Percentiles rank a stretch among this genome's conserved stretches.
Conservation (phyloP, 2,797 vertebrate genomes). For the Emys orbicularis region DNA sequence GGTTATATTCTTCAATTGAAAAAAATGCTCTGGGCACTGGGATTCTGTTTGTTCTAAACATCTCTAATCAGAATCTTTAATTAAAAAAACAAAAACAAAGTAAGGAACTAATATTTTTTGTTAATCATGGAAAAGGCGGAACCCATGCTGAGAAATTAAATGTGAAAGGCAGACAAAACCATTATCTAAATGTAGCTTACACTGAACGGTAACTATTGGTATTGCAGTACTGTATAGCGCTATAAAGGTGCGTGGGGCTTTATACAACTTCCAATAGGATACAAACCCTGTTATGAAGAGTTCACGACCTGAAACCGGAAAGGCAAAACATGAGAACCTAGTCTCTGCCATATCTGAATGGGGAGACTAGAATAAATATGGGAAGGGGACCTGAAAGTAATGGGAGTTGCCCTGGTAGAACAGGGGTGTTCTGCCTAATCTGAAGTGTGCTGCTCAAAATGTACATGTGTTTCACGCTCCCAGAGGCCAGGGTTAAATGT, state of each 20-base stretch:
- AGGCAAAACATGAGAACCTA: neutral
- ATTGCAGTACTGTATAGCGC: neutral
- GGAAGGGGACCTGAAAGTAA: neutral
- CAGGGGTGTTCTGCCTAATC: neutral
- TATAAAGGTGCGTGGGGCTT: neutral
- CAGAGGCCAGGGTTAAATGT: accelerated
- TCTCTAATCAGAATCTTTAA: neutral
- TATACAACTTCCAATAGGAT: neutral
- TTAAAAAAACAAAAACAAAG: too few species aligned
- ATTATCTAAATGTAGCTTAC: neutral
- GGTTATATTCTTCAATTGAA: neutral
- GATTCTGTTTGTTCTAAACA: neutral
- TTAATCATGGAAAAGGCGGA: neutral
- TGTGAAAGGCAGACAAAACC: conserved; percentile 10
- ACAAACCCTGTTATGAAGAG: neutral
- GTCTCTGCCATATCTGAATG: neutral
- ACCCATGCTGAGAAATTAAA: neutral
- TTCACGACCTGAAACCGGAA: neutral
- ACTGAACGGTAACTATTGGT: accelerated
- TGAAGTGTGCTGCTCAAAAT: neutral
- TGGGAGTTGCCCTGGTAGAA: neutral
- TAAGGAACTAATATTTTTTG: neutral
- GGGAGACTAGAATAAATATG: neutral
- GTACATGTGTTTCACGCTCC: neutral
- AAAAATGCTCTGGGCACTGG: neutral